Conservation (phyloP, 2,797 vertebrate genomes). For the Alosa sapidissima region DNA sequence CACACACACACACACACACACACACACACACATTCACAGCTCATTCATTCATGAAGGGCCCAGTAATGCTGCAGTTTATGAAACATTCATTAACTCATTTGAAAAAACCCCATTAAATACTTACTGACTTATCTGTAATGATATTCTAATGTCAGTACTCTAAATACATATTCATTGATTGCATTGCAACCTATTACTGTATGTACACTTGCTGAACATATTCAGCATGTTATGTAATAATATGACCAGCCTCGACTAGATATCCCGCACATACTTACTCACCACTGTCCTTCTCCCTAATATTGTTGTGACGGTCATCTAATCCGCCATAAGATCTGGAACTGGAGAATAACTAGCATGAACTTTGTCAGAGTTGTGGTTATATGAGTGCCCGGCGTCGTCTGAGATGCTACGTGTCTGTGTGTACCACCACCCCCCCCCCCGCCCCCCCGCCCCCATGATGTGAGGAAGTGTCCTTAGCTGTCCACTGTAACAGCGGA, state of each 20-base stretch:
- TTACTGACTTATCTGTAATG: not conserved
- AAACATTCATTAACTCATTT: not conserved
- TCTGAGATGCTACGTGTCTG: constrained; percentile 25
- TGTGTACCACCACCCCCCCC: not conserved
- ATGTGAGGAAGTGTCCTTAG: constrained; percentile 65
- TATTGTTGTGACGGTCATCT: not conserved
- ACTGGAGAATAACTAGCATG: not conserved
- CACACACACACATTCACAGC: no score
- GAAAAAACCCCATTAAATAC: not conserved
- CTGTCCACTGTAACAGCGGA: constrained; percentile 72
- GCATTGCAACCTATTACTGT: not conserved
- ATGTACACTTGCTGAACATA: not conserved
- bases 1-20: no score
- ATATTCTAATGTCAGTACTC: not conserved
- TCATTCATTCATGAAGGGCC: not conserved
- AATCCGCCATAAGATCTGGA: not conserved
- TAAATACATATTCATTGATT: not conserved
- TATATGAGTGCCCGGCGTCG: not conserved
- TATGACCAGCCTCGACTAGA: not conserved
- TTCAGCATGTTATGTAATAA: not conserved
- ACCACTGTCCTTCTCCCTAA: not conserved
- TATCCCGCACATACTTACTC: not conserved
- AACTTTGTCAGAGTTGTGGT: not conserved
- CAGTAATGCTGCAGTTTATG: not conserved
- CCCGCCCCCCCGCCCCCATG: not conserved